Evolutionary conservation across 2,797 vertebrate species (phyloP).

Genomic region (Antennarius maculatus): DNA sequence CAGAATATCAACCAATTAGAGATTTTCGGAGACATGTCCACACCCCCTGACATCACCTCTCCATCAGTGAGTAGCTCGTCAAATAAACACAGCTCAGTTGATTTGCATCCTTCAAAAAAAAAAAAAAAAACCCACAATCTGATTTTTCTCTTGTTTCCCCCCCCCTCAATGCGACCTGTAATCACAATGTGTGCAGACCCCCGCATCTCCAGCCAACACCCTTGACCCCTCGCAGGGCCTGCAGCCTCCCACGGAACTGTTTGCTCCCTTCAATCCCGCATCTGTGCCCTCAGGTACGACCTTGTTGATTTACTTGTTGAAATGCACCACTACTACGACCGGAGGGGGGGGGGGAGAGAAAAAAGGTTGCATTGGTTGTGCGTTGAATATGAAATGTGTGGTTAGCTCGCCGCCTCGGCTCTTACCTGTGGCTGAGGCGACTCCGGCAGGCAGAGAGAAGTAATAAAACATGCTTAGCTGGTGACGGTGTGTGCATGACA

Average conservation of each 20-base stretch:
- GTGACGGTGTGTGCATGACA: slow-evolving; percentile 23
- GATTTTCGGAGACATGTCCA: slow-evolving; percentile 99
- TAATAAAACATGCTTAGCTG: slow-evolving; percentile 42
- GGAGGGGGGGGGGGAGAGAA: slow-evolving; percentile 21
- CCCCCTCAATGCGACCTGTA: no score
- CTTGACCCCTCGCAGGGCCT: slow-evolving; percentile 92
- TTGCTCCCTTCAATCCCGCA: slow-evolving; percentile 92
- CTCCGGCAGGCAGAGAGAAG: slow-evolving; percentile 33
- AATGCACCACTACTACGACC: slow-evolving; percentile 38
- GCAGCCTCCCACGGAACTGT: slow-evolving; percentile 92
- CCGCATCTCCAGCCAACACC: slow-evolving; percentile 96
- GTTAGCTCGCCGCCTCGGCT: slow-evolving; percentile 57
- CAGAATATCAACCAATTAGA: slow-evolving; percentile 99
- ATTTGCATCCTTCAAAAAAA: slow-evolving; percentile 7
- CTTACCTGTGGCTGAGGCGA: slow-evolving; percentile 54
- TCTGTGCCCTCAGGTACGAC: slow-evolving; percentile 98
- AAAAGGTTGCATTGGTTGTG: slow-evolving; percentile 42
- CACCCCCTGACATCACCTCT: slow-evolving; percentile 98
- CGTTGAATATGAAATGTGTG: slow-evolving; percentile 67
- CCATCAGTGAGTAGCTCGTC: slow-evolving; percentile 90
- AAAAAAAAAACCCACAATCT: not conserved
- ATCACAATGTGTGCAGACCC: slow-evolving; percentile 83
- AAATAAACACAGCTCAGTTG: not conserved
- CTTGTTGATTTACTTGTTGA: slow-evolving; percentile 36
- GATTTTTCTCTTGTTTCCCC: slow-evolving; percentile 2